Evolutionary conservation across 1,140 invertebrate genomes (phyloP).

Genomic region (Heterodera carotae): DNA sequence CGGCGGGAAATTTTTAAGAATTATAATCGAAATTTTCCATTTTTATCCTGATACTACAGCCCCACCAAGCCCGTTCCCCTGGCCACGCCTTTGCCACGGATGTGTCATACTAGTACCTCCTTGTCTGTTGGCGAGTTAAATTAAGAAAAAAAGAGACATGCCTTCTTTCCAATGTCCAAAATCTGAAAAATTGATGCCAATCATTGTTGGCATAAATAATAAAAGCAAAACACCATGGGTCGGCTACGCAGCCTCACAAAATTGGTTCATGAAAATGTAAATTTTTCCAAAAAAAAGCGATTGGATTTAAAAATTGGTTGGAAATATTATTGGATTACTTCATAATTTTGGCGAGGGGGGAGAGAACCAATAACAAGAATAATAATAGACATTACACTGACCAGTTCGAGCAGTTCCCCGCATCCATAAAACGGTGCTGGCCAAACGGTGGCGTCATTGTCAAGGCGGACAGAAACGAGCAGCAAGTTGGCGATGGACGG

Average conservation of each 20-base stretch:
- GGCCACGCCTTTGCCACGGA: too few species aligned
- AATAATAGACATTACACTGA: not conserved
- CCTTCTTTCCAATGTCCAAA: conserved; percentile 27
- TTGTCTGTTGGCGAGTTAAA: too few species aligned
- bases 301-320: not conserved
- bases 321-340: not conserved
- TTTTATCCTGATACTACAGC: too few species aligned
- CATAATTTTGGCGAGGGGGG: not conserved
- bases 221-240: not conserved
- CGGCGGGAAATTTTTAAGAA: too few species aligned
- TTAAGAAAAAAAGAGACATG: not conserved
- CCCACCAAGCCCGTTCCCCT: too few species aligned
- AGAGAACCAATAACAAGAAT: not conserved
- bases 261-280: not conserved
- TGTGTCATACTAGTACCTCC: too few species aligned
- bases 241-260: not conserved
- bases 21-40: too few species aligned
- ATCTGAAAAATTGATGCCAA: conserved; percentile 24
- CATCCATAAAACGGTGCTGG: not conserved
- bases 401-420: conserved; percentile 4
- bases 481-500: too few species aligned
- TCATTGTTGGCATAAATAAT: too few species aligned
- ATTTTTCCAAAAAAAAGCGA: too few species aligned
- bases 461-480: not conserved
- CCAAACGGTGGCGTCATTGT: not conserved